Conservation (phyloP, 2,113 vertebrate species). For the Rhizomys pruinosus region DNA sequence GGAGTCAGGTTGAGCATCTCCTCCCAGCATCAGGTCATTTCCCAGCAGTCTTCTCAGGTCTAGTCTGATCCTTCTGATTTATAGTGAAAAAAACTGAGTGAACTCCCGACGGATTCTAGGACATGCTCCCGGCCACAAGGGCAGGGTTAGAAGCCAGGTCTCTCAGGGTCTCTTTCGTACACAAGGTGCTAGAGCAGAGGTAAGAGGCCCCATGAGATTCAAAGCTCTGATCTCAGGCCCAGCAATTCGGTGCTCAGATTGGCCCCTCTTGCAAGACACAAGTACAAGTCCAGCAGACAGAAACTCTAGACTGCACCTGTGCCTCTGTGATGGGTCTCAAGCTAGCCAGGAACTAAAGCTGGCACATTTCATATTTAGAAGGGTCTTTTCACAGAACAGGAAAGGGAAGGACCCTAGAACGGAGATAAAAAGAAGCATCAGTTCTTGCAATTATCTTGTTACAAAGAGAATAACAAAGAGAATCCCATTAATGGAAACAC, state of each 20-base stretch:
- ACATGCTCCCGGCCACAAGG: neutral
- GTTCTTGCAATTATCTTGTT: neutral
- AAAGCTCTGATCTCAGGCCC: constrained; percentile 28
- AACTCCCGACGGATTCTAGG: neutral
- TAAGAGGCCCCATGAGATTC: neutral
- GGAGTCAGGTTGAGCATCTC: neutral
- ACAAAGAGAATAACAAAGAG: too few species aligned
- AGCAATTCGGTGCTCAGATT: neutral
- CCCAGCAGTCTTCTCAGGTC: neutral
- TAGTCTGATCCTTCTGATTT: neutral
- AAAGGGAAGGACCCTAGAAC: constrained; percentile 3
- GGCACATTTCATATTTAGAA: neutral
- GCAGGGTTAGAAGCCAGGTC: neutral
- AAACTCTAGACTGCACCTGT: neutral
- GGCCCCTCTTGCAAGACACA: neutral
- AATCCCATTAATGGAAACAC: constrained; percentile 49
- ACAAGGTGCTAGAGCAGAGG: neutral
- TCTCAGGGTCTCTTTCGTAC: neutral
- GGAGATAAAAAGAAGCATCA: neutral
- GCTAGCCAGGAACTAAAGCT: constrained; percentile 22
- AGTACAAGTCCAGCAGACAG: neutral
- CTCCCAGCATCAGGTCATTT: neutral
- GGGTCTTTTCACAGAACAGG: constrained; percentile 7
- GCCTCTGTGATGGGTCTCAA: neutral
- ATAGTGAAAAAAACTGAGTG: neutral